Percentiles rank a stretch among this genome's conserved stretches.
Evolutionary conservation across 2,113 vertebrate species (phyloP).

Genomic region (Phalacrocorax carbo): DNA sequence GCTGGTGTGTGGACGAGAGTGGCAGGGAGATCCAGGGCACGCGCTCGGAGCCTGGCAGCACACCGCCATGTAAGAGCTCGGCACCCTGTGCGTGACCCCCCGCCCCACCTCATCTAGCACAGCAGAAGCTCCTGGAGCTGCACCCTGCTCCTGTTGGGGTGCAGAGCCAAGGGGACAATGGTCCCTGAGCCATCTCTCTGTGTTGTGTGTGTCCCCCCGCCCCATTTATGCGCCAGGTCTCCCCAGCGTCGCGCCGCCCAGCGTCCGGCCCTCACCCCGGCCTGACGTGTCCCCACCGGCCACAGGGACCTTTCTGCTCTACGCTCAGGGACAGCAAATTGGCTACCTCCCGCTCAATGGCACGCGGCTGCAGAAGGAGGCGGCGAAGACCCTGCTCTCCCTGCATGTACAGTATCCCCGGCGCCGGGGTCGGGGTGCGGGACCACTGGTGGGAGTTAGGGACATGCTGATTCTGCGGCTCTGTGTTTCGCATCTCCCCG

Average conservation of each 20-base stretch:
- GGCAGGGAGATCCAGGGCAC: conserved; percentile 89
- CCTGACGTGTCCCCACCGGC: conserved; percentile 82
- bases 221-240: conserved; percentile 74
- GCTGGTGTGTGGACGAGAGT: conserved; percentile 93
- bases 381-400: conserved; percentile 84
- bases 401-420: conserved; percentile 81
- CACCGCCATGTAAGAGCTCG: conserved; percentile 84
- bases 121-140: accelerated
- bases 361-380: conserved; percentile 79
- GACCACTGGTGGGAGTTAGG: accelerated
- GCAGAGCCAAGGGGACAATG: accelerated
- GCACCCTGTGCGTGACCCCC: accelerated
- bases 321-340: conserved; percentile 95
- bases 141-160: accelerated
- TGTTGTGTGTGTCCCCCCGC: too few relatives aligned
- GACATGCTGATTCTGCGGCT: not conserved
- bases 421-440: accelerated
- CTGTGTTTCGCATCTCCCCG: not conserved
- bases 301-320: conserved; percentile 85
- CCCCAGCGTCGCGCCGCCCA: conserved; percentile 83
- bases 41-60: conserved; percentile 79
- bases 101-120: accelerated
- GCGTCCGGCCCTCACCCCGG: conserved; percentile 74
- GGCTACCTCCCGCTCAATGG: conserved; percentile 90
- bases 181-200: not conserved